These are phyloP conservation scores for Spheniscus mendiculus DNA, from an alignment of 2,113 vertebrate species.

Conservation along the genomic window DNA sequence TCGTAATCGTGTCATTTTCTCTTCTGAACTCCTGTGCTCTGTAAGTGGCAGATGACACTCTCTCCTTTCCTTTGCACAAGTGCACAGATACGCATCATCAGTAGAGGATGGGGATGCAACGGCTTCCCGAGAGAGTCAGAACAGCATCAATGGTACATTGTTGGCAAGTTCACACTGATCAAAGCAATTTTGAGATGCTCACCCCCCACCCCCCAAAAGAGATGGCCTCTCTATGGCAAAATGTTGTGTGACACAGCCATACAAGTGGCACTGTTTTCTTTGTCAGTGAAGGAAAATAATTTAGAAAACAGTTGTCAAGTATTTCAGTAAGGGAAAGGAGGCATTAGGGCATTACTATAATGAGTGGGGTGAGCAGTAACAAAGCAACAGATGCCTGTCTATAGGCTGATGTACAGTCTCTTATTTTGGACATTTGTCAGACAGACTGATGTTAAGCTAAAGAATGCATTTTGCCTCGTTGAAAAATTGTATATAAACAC, in stretches of 20 bases:
- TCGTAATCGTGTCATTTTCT: background rate
- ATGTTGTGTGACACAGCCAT: background rate
- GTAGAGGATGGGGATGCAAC: conserved; percentile 23
- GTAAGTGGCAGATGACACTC: conserved; percentile 21
- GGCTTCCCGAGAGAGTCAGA: background rate
- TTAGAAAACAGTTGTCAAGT: background rate
- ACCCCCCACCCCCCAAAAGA: background rate
- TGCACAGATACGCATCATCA: background rate
- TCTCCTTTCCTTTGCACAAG: conserved; percentile 10
- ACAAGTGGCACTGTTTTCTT: background rate
- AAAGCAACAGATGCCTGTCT: conserved; percentile 36
- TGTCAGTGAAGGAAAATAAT: background rate
- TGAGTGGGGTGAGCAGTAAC: background rate
- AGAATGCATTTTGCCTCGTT: background rate
- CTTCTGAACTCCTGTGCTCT: background rate
- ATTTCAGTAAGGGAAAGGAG: background rate
- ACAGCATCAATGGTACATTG: conserved; percentile 10
- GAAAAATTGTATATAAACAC: background rate
- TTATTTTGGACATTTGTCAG: background rate
- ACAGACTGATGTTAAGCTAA: background rate
- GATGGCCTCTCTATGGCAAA: background rate
- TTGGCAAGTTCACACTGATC: conserved; percentile 37
- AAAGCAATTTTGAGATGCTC: conserved; percentile 21
- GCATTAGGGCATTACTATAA: background rate
- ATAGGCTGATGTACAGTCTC: background rate